Conservation (phyloP, 1,140 invertebrate genomes). For the Augochlora pura region DNA sequence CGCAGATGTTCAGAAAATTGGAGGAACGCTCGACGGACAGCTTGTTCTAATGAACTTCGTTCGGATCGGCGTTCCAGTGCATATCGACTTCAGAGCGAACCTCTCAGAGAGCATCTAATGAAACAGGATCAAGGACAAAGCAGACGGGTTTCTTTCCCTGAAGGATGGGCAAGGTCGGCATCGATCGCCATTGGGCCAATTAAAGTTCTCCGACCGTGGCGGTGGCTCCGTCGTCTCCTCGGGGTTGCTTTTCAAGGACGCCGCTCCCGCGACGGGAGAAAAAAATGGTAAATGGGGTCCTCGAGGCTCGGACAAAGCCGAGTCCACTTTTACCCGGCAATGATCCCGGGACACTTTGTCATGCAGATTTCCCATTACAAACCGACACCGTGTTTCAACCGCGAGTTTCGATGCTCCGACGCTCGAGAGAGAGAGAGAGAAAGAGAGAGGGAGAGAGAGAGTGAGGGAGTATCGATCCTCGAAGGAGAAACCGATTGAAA, state of each 20-base stretch:
- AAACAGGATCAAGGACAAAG: not conserved
- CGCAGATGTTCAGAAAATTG: no score
- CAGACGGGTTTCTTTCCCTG: not conserved
- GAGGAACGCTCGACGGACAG: no score
- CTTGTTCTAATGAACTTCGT: no score
- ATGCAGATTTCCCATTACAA: conserved; percentile 57
- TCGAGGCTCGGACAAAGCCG: conserved; percentile 41
- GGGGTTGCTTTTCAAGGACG: conserved; percentile 10
- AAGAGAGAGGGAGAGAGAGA: conserved; percentile 9
- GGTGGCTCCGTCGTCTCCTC: not conserved
- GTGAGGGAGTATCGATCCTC: conserved; percentile 38
- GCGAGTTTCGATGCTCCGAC: conserved; percentile 8
- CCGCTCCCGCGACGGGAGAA: conserved; percentile 12
- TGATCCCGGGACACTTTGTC: conserved; percentile 50
- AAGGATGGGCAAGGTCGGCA: not conserved
- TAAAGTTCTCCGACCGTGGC: not conserved
- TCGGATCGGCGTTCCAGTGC: no score
- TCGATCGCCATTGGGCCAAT: not conserved
- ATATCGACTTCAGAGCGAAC: no score
- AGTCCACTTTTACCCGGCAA: conserved; percentile 42
- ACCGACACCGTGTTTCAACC: conserved; percentile 38
- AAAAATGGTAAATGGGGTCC: conserved; percentile 54
- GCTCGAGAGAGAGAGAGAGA: no score
- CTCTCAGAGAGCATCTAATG: not conserved
- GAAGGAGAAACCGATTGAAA: conserved; percentile 37